Conservation (phyloP, 2,888 invertebrate genomes). For the Trachelus stipa region DNA sequence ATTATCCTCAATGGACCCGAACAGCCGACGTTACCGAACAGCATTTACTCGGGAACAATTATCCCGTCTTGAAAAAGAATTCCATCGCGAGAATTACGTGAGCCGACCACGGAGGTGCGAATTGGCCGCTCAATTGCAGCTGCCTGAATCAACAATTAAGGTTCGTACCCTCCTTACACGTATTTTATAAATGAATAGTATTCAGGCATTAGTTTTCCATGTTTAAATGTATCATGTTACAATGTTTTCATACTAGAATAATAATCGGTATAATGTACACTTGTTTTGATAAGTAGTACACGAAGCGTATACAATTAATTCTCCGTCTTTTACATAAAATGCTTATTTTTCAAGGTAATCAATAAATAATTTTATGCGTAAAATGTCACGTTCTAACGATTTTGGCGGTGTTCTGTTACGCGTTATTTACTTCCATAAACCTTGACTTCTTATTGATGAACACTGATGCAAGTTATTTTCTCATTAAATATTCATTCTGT, state of each 20-base stretch:
- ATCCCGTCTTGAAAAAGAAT: conserved; percentile 93
- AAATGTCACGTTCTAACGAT: background rate
- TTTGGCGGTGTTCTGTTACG: background rate
- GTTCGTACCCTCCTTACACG: conserved; percentile 68
- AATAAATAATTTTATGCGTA: no score
- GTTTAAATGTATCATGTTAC: no score
- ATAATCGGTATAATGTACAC: background rate
- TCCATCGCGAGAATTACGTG: conserved; percentile 97
- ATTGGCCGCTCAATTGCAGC: conserved; percentile 89
- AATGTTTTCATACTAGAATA: background rate
- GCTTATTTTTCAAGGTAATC: no score
- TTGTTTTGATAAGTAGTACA: background rate
- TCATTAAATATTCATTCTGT: conserved; percentile 18
- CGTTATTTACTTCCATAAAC: background rate
- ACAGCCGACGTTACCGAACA: conserved; percentile 91
- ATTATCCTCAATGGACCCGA: conserved; percentile 69
- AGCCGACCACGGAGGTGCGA: conserved; percentile 95
- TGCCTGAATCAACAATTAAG: conserved; percentile 99
- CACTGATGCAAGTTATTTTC: background rate
- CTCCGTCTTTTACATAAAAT: background rate
- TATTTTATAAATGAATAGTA: background rate
- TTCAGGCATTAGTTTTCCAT: no score
- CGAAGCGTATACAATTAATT: background rate
- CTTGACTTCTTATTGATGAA: background rate
- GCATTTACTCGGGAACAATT: conserved; percentile 97